Percentiles rank a stretch among this genome's conserved stretches.
Conservation (phyloP, 1,140 invertebrate species). For the Heliconius himera region DNA sequence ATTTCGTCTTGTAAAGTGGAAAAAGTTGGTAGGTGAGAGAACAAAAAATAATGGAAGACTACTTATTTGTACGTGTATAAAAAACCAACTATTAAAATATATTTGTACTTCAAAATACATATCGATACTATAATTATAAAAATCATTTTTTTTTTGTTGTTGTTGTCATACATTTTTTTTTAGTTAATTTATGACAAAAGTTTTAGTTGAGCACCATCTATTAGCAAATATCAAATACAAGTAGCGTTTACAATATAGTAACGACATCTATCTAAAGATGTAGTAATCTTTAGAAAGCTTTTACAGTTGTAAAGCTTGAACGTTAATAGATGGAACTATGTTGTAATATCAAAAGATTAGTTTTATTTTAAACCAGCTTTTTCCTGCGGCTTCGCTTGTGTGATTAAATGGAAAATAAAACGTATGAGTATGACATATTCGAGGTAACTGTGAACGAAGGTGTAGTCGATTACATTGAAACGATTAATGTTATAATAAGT, state of each 20-base stretch:
- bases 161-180: no score
- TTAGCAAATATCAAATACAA: not conserved
- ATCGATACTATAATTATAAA: no score
- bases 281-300: slow-evolving; percentile 1
- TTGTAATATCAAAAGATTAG: not conserved
- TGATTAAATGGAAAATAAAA: no score
- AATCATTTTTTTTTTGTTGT: no score
- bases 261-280: not conserved
- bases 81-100: no score
- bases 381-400: no score
- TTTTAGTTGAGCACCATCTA: not conserved
- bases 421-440: no score
- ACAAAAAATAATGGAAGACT: not conserved
- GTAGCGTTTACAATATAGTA: not conserved
- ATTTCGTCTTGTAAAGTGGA: slow-evolving; percentile 2
- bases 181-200: not conserved
- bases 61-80: not conserved
- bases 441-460: no score
- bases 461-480: no score
- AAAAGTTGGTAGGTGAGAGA: not conserved
- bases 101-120: no score
- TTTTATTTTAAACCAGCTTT: not conserved
- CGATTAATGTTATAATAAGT: no score
- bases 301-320: not conserved
- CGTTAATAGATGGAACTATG: not conserved